These are phyloP conservation scores for Aromia moschata DNA, from an alignment of 2,888 invertebrate genomes.

Conservation along the genomic window DNA sequence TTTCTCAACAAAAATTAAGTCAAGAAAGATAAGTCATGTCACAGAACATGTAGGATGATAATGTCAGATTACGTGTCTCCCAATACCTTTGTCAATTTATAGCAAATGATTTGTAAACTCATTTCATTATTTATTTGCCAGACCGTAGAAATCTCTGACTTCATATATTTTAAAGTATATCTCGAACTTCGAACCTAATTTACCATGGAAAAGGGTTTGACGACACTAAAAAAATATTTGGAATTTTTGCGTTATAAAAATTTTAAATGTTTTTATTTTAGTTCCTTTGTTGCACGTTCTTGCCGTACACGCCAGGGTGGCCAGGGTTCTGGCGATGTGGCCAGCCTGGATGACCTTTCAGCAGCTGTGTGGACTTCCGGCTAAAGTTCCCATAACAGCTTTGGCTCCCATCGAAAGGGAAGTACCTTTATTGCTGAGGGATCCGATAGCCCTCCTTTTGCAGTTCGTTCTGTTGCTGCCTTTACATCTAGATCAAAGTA, in stretches of 20 bases:
- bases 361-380: conserved; percentile 65
- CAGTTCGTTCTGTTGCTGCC: conserved; percentile 89
- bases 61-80: too few relatives aligned
- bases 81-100: too few relatives aligned
- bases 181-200: too few relatives aligned
- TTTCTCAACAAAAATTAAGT: too few relatives aligned
- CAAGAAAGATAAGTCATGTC: too few relatives aligned
- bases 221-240: too few relatives aligned
- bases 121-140: too few relatives aligned
- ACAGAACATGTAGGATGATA: too few relatives aligned
- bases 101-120: too few relatives aligned
- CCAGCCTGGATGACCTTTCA: conserved; percentile 66
- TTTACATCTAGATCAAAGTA: conserved; percentile 85
- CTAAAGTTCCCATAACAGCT: conserved; percentile 54
- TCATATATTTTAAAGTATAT: too few relatives aligned
- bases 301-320: conserved; percentile 83
- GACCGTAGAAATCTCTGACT: too few relatives aligned
- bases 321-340: conserved; percentile 71
- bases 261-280: conserved; percentile 58
- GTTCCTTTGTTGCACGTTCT: conserved; percentile 90
- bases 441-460: conserved; percentile 85
- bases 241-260: not conserved
- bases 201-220: too few relatives aligned
- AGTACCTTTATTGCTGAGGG: conserved; percentile 86
- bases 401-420: conserved; percentile 65